phyloP scores from a whole-genome alignment of 2,113 vertebrate species.

The Lophochroa leadbeateri region DNA sequence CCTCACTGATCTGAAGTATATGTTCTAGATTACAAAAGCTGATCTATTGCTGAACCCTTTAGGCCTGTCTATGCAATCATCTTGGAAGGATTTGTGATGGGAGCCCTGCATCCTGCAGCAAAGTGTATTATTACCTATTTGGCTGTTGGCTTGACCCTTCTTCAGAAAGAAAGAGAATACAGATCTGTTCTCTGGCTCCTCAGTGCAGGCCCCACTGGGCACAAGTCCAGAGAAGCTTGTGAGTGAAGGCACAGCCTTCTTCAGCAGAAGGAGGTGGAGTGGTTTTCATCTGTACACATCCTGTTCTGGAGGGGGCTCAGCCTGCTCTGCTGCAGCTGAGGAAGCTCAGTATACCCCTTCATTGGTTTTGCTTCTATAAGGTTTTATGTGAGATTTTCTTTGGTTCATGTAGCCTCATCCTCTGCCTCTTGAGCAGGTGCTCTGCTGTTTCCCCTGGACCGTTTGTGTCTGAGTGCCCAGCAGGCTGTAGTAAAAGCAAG shows the following conservation, averaged over 20 bases:
- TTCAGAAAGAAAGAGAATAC: neutral
- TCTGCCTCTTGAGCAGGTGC: neutral
- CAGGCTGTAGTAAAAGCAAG: neutral
- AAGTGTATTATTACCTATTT: neutral
- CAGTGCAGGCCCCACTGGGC: rapidly evolving
- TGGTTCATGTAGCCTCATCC: neutral
- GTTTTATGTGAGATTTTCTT: neutral
- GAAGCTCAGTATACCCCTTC: neutral
- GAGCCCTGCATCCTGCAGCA: neutral
- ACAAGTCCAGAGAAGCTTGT: neutral
- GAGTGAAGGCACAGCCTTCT: neutral
- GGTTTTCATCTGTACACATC: neutral
- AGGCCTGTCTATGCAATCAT: neutral
- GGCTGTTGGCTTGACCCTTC: neutral
- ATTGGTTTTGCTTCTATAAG: neutral
- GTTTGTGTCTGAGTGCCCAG: neutral
- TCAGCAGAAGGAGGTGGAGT: rapidly evolving
- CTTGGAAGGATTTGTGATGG: neutral
- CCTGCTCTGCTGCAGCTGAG: neutral
- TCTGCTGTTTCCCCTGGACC: neutral
- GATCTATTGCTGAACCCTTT: too few relatives aligned
- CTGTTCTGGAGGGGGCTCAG: neutral
- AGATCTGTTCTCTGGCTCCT: neutral
- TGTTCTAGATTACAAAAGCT: too few relatives aligned
- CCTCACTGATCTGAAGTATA: too few relatives aligned